These are phyloP conservation scores for Dysmachus trigonus DNA, from an alignment of 2,888 invertebrate genomes.

Conservation along the genomic window DNA sequence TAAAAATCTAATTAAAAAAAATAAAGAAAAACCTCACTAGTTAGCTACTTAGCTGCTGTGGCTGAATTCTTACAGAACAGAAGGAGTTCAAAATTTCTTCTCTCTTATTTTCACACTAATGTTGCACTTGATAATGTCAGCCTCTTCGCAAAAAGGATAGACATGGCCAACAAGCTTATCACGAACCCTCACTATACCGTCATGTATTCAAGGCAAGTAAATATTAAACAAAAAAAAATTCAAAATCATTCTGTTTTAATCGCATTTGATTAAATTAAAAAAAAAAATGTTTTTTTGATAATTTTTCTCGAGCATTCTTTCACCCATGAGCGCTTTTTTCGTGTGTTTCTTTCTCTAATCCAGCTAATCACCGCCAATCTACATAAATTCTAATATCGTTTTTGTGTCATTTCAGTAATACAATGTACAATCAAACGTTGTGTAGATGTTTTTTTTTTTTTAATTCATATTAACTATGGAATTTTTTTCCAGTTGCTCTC, in stretches of 20 bases:
- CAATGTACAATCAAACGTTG: background rate
- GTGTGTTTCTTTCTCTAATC: background rate
- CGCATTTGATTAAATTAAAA: background rate
- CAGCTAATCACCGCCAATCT: background rate
- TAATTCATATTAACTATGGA: background rate
- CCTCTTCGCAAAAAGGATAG: slow-evolving; percentile 28
- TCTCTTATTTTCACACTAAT: slow-evolving; percentile 24
- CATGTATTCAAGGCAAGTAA: slow-evolving; percentile 32
- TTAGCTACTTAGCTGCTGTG: background rate
- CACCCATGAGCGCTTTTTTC: background rate
- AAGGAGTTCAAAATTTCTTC: slow-evolving; percentile 19
- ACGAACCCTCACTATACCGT: background rate
- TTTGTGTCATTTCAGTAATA: background rate
- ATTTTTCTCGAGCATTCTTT: background rate
- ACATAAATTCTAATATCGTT: background rate
- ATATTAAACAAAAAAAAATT: background rate
- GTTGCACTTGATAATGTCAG: slow-evolving; percentile 17
- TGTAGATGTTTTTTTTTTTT: too few relatives aligned
- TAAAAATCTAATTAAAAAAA: too few relatives aligned
- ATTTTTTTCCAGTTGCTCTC: background rate
- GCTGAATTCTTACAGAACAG: slow-evolving; percentile 1
- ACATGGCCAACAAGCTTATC: slow-evolving; percentile 13
- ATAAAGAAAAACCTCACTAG: background rate
- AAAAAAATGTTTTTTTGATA: too few relatives aligned
- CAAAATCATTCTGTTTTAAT: background rate